phyloP scores from a whole-genome alignment of 2,888 invertebrate species.

The Eustalomyia histrio region DNA sequence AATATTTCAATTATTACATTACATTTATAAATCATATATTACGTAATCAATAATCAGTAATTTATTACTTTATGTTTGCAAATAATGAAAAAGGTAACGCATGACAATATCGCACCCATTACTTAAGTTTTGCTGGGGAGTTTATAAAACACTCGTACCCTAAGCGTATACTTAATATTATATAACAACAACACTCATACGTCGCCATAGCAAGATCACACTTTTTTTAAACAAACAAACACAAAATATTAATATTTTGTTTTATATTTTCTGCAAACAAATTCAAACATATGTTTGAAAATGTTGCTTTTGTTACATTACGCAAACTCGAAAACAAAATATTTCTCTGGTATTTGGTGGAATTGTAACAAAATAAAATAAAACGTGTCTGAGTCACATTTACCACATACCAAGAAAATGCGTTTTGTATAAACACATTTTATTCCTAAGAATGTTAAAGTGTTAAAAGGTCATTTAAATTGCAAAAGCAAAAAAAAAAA shows the following conservation, averaged over 20 bases:
- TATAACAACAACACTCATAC: background rate
- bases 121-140: too few species aligned
- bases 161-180: background rate
- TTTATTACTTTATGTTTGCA: too few species aligned
- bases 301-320: background rate
- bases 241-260: too few species aligned
- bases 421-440: slow-evolving; percentile 4
- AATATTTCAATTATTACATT: too few species aligned
- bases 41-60: too few species aligned
- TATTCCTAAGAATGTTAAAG: slow-evolving; percentile 24
- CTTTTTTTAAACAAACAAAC: background rate
- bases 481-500: slow-evolving; percentile 24
- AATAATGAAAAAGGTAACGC: too few species aligned
- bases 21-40: too few species aligned
- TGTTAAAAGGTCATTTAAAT: slow-evolving; percentile 59
- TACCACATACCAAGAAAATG: slow-evolving; percentile 7
- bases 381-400: background rate
- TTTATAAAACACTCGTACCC: too few species aligned
- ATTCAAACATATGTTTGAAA: background rate
- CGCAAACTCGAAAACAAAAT: slow-evolving; percentile 8
- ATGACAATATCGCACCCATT: too few species aligned
- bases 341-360: background rate
- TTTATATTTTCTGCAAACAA: background rate
- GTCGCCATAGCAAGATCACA: background rate
- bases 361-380: too few species aligned